Percentiles rank a stretch among this genome's conserved stretches.
phyloP scores from a whole-genome alignment of 2,797 vertebrate genomes.

The Sus cebifrons region DNA sequence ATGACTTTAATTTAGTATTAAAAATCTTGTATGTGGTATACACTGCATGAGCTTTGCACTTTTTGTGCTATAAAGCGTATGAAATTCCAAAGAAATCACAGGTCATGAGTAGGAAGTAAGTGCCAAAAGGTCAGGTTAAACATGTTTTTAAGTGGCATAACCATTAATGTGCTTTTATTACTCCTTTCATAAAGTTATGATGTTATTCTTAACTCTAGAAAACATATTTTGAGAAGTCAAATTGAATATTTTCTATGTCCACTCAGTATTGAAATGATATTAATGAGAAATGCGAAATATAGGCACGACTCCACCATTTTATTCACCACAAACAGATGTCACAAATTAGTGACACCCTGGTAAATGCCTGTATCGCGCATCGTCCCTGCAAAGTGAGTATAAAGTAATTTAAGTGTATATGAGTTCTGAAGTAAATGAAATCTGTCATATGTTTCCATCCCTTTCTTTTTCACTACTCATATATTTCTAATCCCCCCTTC shows the following conservation, averaged over 20 bases:
- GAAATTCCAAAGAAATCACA: slow-evolving; percentile 8
- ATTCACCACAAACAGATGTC: not conserved
- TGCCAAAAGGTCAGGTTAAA: not conserved
- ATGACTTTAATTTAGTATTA: not conserved
- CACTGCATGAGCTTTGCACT: not conserved
- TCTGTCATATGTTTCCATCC: not conserved
- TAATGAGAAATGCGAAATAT: not conserved
- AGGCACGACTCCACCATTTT: not conserved
- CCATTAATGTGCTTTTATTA: not conserved
- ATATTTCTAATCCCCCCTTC: not conserved
- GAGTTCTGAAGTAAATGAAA: not conserved
- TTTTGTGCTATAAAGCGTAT: not conserved
- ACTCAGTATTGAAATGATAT: not conserved
- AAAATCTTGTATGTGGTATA: not conserved
- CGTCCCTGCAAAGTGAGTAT: not conserved
- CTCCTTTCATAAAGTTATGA: not conserved
- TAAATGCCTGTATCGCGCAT: not conserved
- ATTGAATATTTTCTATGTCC: not conserved
- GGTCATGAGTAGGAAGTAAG: not conserved
- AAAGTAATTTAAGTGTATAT: not conserved
- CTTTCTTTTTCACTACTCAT: not conserved
- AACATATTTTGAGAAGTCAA: not conserved
- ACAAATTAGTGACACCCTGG: not conserved
- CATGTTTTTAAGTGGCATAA: not conserved
- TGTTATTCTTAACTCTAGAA: not conserved